Conservation (phyloP, 2,797 vertebrate genomes). For the Melanotaenia pygmaea region DNA sequence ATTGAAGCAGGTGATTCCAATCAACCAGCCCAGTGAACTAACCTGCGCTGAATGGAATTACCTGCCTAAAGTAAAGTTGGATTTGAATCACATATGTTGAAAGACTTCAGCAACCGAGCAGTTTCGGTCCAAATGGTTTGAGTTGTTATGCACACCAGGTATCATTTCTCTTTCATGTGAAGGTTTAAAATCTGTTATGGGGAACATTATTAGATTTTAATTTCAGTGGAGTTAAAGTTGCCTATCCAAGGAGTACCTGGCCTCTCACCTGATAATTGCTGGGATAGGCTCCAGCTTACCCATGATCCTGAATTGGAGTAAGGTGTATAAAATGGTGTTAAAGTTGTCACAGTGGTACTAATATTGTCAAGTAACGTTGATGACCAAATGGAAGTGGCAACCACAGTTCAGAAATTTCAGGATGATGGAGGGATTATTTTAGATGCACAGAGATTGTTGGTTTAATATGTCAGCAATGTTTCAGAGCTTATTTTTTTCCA, state of each 20-base stretch:
- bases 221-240: no score
- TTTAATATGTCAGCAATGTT: background rate
- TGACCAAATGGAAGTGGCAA: background rate
- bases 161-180: background rate
- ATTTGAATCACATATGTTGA: background rate
- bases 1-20: no score
- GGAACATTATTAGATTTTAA: background rate
- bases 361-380: background rate
- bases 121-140: background rate
- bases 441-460: background rate
- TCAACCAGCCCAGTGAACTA: no score
- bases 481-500: background rate
- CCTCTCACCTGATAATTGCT: no score
- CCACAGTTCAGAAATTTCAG: no score
- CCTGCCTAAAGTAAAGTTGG: no score
- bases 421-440: background rate
- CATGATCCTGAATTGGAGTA: no score
- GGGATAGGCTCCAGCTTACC: no score
- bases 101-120: no score
- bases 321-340: background rate
- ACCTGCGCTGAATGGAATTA: no score
- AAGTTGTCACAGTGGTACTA: background rate
- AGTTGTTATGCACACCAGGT: background rate
- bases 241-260: no score
- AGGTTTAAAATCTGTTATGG: no score